Conservation (phyloP, 2,113 vertebrate species). For the Pyxicephalus adspersus region DNA sequence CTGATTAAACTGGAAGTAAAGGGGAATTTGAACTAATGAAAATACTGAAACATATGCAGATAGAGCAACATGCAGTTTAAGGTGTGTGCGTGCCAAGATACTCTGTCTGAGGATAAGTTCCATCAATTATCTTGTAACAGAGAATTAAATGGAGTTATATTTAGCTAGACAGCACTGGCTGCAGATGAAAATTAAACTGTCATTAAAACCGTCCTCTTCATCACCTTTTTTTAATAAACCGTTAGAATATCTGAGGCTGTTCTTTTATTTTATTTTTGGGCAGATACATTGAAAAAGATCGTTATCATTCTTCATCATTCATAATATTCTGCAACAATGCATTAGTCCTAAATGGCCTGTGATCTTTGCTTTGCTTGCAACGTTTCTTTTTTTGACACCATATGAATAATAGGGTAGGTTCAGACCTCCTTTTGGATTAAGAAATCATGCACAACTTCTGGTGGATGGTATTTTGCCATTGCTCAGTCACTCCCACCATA, state of each 20-base stretch:
- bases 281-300: background rate
- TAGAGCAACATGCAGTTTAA: background rate
- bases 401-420: too few relatives aligned
- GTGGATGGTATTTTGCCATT: too few relatives aligned
- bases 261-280: background rate
- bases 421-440: too few relatives aligned
- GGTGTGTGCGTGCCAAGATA: conserved; percentile 8
- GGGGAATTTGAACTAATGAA: conserved; percentile 18
- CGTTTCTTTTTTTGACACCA: too few relatives aligned
- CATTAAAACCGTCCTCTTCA: conserved; percentile 10
- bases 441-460: too few relatives aligned
- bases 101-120: background rate
- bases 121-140: conserved; percentile 8
- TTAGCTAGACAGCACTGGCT: conserved; percentile 24
- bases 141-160: conserved; percentile 19
- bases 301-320: too few relatives aligned
- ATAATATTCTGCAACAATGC: too few relatives aligned
- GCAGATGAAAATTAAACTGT: conserved; percentile 16
- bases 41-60: conserved; percentile 41
- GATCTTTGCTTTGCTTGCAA: too few relatives aligned
- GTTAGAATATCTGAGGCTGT: background rate
- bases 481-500: too few relatives aligned
- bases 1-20: conserved; percentile 37
- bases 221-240: conserved; percentile 24
- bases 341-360: too few relatives aligned